Base-by-base conservation (phyloP, 2,888 invertebrate species). In the Pegoplata infirma region DNA sequence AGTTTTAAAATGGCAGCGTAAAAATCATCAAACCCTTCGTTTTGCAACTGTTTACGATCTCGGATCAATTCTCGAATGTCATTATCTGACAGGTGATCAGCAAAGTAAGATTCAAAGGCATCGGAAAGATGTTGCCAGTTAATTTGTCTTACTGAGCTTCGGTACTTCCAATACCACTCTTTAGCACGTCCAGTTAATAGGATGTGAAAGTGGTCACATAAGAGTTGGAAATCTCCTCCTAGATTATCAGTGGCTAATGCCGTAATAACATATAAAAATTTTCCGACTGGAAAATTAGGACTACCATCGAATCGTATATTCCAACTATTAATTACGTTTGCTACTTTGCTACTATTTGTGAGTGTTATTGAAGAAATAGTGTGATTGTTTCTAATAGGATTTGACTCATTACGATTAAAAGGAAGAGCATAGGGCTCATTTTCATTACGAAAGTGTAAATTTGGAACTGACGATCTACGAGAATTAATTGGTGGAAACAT, bases 61-160 rank as follows among this genome's bases (percentile, higher is more conserved):
- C 25, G 25, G 6, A 25, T 25, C 25, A 25, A 25, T 25, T 25
- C 25, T 25, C 40, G 3, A 3, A 40, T 40, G n/a, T 40, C 53
- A 53, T 53, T 53, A 23, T 53, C 25, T 14, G 53, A 25, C 23
- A 53, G 16, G 8, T 53, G 25, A 16, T 53, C 53, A 12, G 53
- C 53, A 53, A 53, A 23, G 16, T 53, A 53, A 1, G 53, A 53
- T 19, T 12, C 3, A 2, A 53, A n/a, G 3, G 53, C 53, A 3
- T 2, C 2, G 16, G 5, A 28, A 1, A 19, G 53, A 19, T 5
- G 14, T 10, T 25, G 4, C 53, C 53, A 23, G 1, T 1, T 28
- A n/a, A 25, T 19, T 25, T 25, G 3, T 10, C 3, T 3, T 5
- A 53, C 53, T 2, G 53, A 23, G 25, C 25, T 53, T 21, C 51